These are phyloP conservation scores for Thalassaphorura encarpata DNA, from an alignment of 1,140 invertebrate species.

Conservation along the genomic window DNA sequence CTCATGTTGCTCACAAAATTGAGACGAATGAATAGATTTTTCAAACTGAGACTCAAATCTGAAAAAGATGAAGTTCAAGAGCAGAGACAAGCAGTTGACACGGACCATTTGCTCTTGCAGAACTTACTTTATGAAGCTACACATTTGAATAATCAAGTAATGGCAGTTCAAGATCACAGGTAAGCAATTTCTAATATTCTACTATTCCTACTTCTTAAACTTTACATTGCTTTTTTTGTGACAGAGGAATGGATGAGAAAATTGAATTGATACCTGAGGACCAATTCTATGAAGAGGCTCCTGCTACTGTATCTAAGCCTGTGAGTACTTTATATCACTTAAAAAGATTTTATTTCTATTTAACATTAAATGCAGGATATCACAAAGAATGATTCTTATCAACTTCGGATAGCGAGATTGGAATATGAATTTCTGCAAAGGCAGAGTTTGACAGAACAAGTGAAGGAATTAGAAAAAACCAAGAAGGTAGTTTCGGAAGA, in stretches of 20 bases:
- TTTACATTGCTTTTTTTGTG: constrained; percentile 10
- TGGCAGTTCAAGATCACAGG: constrained; percentile 86
- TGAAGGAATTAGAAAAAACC: constrained; percentile 60
- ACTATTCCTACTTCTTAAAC: not conserved
- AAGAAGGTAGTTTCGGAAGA: constrained; percentile 64
- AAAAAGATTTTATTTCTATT: not conserved
- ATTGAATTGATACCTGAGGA: constrained; percentile 76
- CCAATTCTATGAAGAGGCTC: constrained; percentile 75
- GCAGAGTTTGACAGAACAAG: constrained; percentile 65
- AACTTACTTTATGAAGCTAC: constrained; percentile 92
- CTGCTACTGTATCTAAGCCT: constrained; percentile 54
- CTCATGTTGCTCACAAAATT: constrained; percentile 63
- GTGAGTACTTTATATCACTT: constrained; percentile 42
- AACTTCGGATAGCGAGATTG: constrained; percentile 68
- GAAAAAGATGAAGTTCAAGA: constrained; percentile 63
- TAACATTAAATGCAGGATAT: constrained; percentile 42
- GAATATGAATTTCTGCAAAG: constrained; percentile 88
- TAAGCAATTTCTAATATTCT: constrained; percentile 41
- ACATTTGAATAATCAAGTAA: constrained; percentile 85
- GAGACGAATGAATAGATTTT: constrained; percentile 81
- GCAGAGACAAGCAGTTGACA: constrained; percentile 78
- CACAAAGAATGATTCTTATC: constrained; percentile 60
- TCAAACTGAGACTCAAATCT: constrained; percentile 73
- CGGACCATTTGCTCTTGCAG: constrained; percentile 78
- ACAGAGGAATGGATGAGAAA: constrained; percentile 84